Evolutionary conservation across 2,888 invertebrate species (phyloP).

Genomic region (Meganola albula): DNA sequence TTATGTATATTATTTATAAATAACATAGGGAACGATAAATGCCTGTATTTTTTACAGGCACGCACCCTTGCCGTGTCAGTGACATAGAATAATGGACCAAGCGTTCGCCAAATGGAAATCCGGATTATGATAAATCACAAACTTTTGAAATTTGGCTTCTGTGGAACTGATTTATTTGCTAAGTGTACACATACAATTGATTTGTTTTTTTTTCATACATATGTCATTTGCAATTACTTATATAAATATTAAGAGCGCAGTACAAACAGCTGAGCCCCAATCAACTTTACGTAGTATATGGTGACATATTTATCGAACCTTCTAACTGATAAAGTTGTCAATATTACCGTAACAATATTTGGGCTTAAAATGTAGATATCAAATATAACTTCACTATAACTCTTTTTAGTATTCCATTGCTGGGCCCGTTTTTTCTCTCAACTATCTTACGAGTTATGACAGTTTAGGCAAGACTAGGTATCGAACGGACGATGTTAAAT

Average conservation of each 20-base stretch:
- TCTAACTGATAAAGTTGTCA: too few relatives aligned
- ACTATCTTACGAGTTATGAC: too few relatives aligned
- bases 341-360: too few relatives aligned
- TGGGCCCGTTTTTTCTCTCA: too few relatives aligned
- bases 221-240: slow-evolving; percentile 29
- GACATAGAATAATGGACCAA: slow-evolving; percentile 73
- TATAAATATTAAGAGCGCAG: slow-evolving; percentile 24
- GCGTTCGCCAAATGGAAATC: slow-evolving; percentile 71
- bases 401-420: too few relatives aligned
- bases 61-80: slow-evolving; percentile 68
- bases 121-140: slow-evolving; percentile 76
- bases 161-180: slow-evolving; percentile 64
- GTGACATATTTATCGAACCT: too few relatives aligned
- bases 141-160: slow-evolving; percentile 71
- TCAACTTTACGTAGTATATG: too few relatives aligned
- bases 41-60: slow-evolving; percentile 53
- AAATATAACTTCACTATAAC: too few relatives aligned
- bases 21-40: slow-evolving; percentile 22
- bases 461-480: too few relatives aligned
- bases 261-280: too few relatives aligned
- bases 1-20: slow-evolving; percentile 28
- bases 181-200: slow-evolving; percentile 57
- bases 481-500: too few relatives aligned
- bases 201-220: slow-evolving; percentile 42
- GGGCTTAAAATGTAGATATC: too few relatives aligned